These are phyloP conservation scores for Rhineura floridana DNA, from an alignment of 2,113 vertebrate genomes.

Conservation along the genomic window DNA sequence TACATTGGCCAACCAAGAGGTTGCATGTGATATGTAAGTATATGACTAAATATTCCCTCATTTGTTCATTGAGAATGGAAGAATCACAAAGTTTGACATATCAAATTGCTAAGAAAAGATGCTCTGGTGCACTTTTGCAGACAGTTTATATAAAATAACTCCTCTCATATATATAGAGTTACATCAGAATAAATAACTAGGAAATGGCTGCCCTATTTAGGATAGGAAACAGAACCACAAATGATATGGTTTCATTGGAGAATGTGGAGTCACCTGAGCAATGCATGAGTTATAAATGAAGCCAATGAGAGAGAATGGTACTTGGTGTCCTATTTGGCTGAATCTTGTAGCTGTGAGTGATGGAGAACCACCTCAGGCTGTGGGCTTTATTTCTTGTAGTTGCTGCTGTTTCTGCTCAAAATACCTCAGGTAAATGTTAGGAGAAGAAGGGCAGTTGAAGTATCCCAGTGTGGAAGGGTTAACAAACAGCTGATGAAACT, in stretches of 20 bases:
- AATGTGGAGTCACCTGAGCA: accelerated
- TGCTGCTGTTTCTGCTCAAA: not conserved
- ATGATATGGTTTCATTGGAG: not conserved
- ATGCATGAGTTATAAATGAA: conserved; percentile 13
- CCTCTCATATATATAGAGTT: not conserved
- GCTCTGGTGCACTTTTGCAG: not conserved
- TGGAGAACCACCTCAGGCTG: not conserved
- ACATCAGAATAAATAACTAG: not conserved
- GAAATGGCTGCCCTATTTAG: not conserved
- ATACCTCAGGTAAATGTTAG: not conserved
- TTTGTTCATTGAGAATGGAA: not conserved
- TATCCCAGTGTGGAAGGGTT: not conserved
- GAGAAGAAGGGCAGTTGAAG: not conserved
- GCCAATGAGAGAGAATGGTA: accelerated
- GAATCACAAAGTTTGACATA: not conserved
- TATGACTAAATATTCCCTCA: not conserved
- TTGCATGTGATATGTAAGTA: not conserved
- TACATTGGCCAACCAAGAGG: not conserved
- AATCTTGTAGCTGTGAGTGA: accelerated
- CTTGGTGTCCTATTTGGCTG: not conserved
- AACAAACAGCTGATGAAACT: not conserved
- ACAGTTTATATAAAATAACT: not conserved
- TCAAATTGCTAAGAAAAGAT: not conserved
- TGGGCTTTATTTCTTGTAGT: not conserved
- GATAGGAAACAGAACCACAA: accelerated